A percentile compares a stretch with the other conserved stretches of the same genome.
Evolutionary conservation across 2,888 invertebrate genomes (phyloP).

Genomic region (Sesamia inferens): DNA sequence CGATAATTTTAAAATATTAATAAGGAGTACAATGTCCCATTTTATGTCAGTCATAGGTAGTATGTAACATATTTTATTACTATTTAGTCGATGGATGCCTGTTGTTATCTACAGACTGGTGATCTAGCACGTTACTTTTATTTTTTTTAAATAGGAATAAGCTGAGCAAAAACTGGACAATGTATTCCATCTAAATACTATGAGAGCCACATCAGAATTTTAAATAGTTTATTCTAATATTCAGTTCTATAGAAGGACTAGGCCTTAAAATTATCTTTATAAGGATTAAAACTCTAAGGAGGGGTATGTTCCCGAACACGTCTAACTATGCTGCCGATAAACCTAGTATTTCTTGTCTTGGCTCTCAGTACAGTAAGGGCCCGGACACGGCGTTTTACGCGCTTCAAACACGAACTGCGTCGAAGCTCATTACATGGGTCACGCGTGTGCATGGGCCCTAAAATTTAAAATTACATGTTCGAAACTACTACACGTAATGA

Average conservation of each 20-base stretch:
- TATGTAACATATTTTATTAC: background rate
- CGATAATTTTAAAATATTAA: constrained; percentile 1
- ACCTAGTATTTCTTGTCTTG: constrained; percentile 24
- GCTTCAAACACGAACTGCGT: background rate
- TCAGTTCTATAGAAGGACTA: constrained; percentile 10
- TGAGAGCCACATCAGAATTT: constrained; percentile 36
- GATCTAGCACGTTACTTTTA: background rate
- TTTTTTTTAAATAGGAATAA: background rate
- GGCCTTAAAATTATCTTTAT: constrained; percentile 13
- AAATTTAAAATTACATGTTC: constrained; percentile 26
- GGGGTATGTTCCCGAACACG: constrained; percentile 20
- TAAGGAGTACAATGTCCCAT: constrained; percentile 29
- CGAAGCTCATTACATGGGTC: too few species aligned
- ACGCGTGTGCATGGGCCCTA: background rate
- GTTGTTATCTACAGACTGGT: background rate
- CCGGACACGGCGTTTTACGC: background rate
- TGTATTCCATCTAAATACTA: constrained; percentile 14
- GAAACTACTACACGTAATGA: constrained; percentile 25
- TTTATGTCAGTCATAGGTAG: background rate
- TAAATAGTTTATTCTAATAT: constrained; percentile 14
- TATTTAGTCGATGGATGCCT: background rate
- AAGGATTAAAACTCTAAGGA: constrained; percentile 22
- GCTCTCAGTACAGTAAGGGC: constrained; percentile 34
- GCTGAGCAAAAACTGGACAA: constrained; percentile 19
- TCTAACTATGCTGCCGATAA: constrained; percentile 32